phyloP scores from a whole-genome alignment of 2,113 vertebrate genomes.

The Apistogramma diplotaenia region DNA sequence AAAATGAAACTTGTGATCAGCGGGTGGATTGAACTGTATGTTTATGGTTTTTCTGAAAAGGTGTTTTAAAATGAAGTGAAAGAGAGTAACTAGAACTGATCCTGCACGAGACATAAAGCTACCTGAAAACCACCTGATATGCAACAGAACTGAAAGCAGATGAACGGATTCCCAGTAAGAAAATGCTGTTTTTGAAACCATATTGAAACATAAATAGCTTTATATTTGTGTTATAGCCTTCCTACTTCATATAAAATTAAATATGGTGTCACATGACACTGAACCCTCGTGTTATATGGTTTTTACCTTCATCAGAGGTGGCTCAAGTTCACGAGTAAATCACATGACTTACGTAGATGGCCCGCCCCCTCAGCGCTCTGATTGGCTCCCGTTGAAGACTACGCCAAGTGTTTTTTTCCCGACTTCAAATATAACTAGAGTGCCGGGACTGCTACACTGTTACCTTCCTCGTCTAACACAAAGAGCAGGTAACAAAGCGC shows the following conservation, averaged over 20 bases:
- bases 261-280: background rate
- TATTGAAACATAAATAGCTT: background rate
- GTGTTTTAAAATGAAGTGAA: background rate
- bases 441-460: fast-evolving
- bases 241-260: background rate
- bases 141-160: background rate
- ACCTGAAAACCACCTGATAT: background rate
- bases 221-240: background rate
- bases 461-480: fast-evolving
- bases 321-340: background rate
- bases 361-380: constrained; percentile 40
- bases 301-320: background rate
- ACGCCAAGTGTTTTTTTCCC: background rate
- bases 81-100: background rate
- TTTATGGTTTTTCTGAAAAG: background rate
- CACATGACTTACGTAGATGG: constrained; percentile 11
- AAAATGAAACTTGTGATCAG: background rate
- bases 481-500: constrained; percentile 28
- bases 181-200: background rate
- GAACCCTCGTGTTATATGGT: background rate
- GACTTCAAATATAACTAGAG: constrained; percentile 35
- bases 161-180: background rate
- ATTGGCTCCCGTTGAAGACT: constrained; percentile 38
- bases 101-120: background rate
- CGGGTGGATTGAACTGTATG: background rate